These are phyloP conservation scores for Hippocampus comes DNA, from an alignment of 2,113 vertebrate species.

Conservation along the genomic window DNA sequence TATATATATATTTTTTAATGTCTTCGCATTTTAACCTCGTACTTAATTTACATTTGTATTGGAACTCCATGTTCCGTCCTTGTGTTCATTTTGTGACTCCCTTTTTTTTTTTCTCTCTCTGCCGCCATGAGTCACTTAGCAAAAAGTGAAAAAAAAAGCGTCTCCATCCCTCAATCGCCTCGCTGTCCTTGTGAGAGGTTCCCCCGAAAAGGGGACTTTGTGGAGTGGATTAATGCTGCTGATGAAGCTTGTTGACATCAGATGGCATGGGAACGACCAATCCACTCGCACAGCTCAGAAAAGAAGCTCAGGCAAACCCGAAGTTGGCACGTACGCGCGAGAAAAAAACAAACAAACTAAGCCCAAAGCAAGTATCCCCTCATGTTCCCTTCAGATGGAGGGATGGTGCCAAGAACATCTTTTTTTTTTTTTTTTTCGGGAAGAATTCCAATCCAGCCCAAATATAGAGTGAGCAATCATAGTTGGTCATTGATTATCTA, in stretches of 20 bases:
- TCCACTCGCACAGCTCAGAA: slow-evolving; percentile 56
- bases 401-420: slow-evolving; percentile 31
- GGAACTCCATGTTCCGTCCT: background rate
- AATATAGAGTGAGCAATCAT: background rate
- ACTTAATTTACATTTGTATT: background rate
- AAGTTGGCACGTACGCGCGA: slow-evolving; percentile 49
- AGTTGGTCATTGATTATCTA: too few species aligned
- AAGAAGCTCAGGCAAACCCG: slow-evolving; percentile 52
- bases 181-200: slow-evolving; percentile 18
- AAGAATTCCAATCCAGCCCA: slow-evolving; percentile 2
- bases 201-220: slow-evolving; percentile 37
- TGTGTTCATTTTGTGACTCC: background rate
- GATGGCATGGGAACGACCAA: slow-evolving; percentile 65
- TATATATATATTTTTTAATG: background rate
- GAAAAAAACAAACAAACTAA: slow-evolving; percentile 60
- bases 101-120: background rate
- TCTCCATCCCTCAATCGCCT: slow-evolving; percentile 21
- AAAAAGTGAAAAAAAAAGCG: background rate
- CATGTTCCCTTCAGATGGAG: slow-evolving; percentile 37
- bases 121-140: background rate
- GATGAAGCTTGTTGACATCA: slow-evolving; percentile 70
- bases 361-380: slow-evolving; percentile 55
- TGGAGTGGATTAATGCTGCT: slow-evolving; percentile 57
- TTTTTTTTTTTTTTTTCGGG: slow-evolving; percentile 23
- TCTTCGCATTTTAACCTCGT: background rate